Percentiles rank a stretch among this genome's conserved stretches.
These are phyloP conservation scores for Excalfactoria chinensis DNA, from an alignment of 2,113 vertebrate species.

Conservation along the genomic window DNA sequence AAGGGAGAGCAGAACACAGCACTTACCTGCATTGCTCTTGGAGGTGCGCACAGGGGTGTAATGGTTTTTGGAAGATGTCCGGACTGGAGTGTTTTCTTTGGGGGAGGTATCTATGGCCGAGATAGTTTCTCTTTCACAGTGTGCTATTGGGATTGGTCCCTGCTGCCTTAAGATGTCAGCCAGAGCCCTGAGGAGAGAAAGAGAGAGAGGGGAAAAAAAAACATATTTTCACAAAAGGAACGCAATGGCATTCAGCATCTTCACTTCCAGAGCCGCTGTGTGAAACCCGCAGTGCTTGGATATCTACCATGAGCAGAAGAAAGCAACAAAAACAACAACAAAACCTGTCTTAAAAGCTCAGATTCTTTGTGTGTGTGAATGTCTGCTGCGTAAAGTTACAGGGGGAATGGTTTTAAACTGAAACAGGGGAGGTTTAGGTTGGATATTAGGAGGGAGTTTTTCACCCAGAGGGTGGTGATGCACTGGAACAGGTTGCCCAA, in stretches of 20 bases:
- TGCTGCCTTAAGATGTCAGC: slow-evolving; percentile 98
- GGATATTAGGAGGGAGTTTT: too few relatives aligned
- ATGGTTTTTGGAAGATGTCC: slow-evolving; percentile 96
- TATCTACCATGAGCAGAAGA: neutral
- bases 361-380: neutral
- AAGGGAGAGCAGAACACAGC: neutral
- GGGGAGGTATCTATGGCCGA: slow-evolving; percentile 95
- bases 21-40: slow-evolving; percentile 93
- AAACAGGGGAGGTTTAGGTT: too few relatives aligned
- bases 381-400: neutral
- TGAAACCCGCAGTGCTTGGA: neutral
- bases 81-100: slow-evolving; percentile 95
- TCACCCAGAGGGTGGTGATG: too few relatives aligned
- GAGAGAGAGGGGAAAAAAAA: neutral
- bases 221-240: neutral
- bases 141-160: slow-evolving; percentile 98
- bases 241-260: neutral
- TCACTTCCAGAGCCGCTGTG: neutral
- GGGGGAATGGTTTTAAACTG: neutral
- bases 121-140: slow-evolving; percentile 98
- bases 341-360: neutral
- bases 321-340: neutral
- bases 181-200: slow-evolving; percentile 87
- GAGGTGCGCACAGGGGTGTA: slow-evolving; percentile 93
- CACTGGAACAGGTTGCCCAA: too few relatives aligned